Evolutionary conservation across 2,888 invertebrate species (phyloP), one percentile per base, ranked within the genome.

Genomic region (Acleris literana): DNA sequence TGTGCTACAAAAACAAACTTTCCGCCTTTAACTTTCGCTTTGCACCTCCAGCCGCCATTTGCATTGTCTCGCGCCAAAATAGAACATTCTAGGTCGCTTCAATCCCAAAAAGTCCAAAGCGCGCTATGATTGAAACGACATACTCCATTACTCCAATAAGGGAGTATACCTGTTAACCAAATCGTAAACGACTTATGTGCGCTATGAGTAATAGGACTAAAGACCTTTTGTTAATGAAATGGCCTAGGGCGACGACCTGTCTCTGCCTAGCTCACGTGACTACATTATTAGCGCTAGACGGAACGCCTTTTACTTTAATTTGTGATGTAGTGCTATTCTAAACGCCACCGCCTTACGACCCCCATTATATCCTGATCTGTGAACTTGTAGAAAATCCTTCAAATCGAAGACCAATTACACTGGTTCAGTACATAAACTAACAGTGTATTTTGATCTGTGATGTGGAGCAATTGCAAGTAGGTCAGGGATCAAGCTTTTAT

Each of bases 271-370:
- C 57, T 46, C 79, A 73, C 77, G 77, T 79, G 78, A 76, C 73
- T 73, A 69, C 77, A 78, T 76, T 82, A 83, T 84, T 83, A 83
- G 78, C 80, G 79, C 76, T 75, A 74, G 70, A 71, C 76, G 69
- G 72, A 20, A 73, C 71, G 71, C 73, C 65, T 74, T 73, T 75
- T 74, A 72, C 68, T 70, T 69, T 63, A 68, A 64, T 70, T 70
- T 69, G 63, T 22, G 46, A 22, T 61, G 46, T 56, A 48, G 33
- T 33, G 33, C 9, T 33, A 33, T 33, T 33, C 33, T 33, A 33
- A 33, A 39, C 39, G 13, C 13, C 39, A 39, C 13, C 13, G 39
- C 3, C 4, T 39, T 39, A 39, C 39, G 1, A 11, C 3, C 3
- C 11, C 39, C 13, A 39, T 39, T 39, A 13, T 13, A 13, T 39